Conservation (phyloP, 2,113 vertebrate genomes). For the Hippocampus guttulatus region DNA sequence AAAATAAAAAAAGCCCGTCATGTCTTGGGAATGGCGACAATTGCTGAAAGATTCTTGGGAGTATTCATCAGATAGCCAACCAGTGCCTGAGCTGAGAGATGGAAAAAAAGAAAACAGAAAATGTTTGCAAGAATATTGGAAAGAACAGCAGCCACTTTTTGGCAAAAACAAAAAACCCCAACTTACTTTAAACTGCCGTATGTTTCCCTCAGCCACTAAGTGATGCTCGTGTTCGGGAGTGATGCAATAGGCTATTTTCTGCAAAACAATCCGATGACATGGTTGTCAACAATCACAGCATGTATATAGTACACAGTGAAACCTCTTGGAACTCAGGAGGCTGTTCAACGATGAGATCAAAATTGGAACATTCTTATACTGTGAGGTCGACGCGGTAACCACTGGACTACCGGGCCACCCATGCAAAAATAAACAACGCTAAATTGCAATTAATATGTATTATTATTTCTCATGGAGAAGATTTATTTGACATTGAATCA, state of each 20-base stretch:
- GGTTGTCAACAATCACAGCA: neutral
- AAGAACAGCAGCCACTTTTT: neutral
- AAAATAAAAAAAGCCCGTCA: neutral
- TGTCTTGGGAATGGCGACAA: constrained; percentile 17
- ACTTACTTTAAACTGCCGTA: constrained; percentile 90
- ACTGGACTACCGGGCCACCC: too few species aligned
- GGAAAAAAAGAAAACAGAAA: constrained; percentile 14
- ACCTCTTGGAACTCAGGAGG: neutral
- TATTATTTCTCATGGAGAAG: neutral
- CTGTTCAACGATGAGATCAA: neutral
- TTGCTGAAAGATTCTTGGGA: constrained; percentile 4
- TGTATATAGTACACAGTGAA: neutral
- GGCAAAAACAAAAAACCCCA: neutral
- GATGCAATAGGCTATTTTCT: constrained; percentile 94
- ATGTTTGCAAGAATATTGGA: neutral
- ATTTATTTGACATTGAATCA: neutral
- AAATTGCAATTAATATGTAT: neutral
- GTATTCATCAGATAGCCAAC: constrained; percentile 68
- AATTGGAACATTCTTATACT: too few species aligned
- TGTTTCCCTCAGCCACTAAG: constrained; percentile 83
- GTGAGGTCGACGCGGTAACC: too few species aligned
- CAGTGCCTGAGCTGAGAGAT: constrained; percentile 73
- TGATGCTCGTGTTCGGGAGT: constrained; percentile 93
- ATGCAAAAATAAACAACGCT: too few species aligned
- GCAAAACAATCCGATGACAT: constrained; percentile 44